Conservation (phyloP, 2,797 vertebrate genomes). For the Coregonus suidteri region DNA sequence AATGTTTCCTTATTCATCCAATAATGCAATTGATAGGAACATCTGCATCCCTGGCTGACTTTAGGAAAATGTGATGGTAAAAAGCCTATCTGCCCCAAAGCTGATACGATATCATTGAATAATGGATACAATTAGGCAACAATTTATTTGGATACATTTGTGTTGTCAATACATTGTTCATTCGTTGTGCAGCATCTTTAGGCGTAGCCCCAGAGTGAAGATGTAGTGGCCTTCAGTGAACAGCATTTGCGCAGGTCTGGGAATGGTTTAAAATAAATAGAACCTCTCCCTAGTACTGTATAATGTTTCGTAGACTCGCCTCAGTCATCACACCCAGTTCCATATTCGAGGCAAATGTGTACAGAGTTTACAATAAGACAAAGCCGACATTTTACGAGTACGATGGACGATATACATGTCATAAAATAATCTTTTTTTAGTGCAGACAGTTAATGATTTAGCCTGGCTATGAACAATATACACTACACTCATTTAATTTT, state of each 20-base stretch:
- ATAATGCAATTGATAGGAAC: conserved; percentile 1
- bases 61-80: background rate
- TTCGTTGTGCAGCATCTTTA: conserved; percentile 54
- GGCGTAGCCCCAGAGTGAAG: conserved; percentile 71
- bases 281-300: conserved; percentile 21
- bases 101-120: conserved; percentile 1
- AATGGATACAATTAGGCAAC: conserved; percentile 33
- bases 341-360: background rate
- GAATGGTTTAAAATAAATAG: conserved; percentile 42
- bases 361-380: too few relatives aligned
- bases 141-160: conserved; percentile 24
- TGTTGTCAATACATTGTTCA: conserved; percentile 32
- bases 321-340: conserved; percentile 30
- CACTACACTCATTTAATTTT: too few relatives aligned
- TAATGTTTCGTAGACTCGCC: conserved; percentile 3
- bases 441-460: too few relatives aligned
- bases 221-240: conserved; percentile 67
- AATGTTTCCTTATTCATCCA: background rate
- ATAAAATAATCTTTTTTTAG: too few relatives aligned
- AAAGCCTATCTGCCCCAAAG: background rate
- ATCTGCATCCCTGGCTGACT: background rate
- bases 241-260: conserved; percentile 61
- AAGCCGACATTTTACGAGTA: too few relatives aligned
- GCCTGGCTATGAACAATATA: too few relatives aligned
- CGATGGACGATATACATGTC: too few relatives aligned